Evolutionary conservation across 2,888 invertebrate species (phyloP).

Genomic region (Meghimatium bilineatum): DNA sequence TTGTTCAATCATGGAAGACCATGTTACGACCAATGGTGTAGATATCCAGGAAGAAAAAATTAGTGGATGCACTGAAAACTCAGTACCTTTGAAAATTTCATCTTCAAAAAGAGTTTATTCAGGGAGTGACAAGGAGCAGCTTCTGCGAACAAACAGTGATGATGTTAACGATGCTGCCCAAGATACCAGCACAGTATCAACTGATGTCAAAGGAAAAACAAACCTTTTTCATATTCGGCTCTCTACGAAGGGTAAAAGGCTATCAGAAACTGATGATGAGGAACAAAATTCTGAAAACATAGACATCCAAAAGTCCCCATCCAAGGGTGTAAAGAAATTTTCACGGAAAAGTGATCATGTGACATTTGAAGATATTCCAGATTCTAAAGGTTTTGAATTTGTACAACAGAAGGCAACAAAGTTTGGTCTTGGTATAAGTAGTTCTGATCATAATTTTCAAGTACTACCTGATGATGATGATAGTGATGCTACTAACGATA

Average conservation of each 20-base stretch:
- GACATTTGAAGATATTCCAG: conserved; percentile 11
- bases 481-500: background rate
- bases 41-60: background rate
- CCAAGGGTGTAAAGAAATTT: background rate
- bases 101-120: conserved; percentile 15
- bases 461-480: conserved; percentile 25
- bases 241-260: background rate
- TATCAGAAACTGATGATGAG: conserved; percentile 28
- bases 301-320: background rate
- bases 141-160: background rate
- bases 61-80: background rate
- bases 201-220: conserved; percentile 20
- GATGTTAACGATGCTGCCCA: conserved; percentile 3
- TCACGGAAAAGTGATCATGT: conserved; percentile 21
- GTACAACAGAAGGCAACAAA: conserved; percentile 26
- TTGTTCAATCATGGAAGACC: conserved; percentile 2
- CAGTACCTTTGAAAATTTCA: background rate
- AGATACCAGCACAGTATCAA: background rate
- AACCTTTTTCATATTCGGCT: conserved; percentile 31
- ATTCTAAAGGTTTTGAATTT: conserved; percentile 20
- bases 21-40: background rate
- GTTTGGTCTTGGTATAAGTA: conserved; percentile 34
- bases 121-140: conserved; percentile 17
- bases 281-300: background rate
- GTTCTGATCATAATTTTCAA: conserved; percentile 30